Percentiles rank a stretch among this genome's conserved stretches.
Evolutionary conservation across 1,140 invertebrate species (phyloP).

Genomic region (Drosophila parvula): DNA sequence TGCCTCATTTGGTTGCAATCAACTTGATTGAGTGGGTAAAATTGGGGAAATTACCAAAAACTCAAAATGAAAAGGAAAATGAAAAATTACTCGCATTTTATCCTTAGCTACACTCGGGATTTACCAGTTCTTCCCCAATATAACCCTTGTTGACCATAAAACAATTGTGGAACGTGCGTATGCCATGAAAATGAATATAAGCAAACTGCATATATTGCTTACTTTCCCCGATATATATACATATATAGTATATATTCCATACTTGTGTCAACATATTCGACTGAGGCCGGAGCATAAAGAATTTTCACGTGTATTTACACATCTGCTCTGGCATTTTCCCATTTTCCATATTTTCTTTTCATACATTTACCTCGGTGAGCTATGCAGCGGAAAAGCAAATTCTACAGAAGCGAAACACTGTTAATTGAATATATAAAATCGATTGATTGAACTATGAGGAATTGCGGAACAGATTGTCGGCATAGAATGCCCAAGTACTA

Average conservation of each 20-base stretch:
- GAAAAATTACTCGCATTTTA: slow-evolving; percentile 22
- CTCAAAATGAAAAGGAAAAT: slow-evolving; percentile 14
- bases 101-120: slow-evolving; percentile 3
- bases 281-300: slow-evolving; percentile 17
- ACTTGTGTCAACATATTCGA: slow-evolving; percentile 28
- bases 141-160: slow-evolving; percentile 18
- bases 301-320: slow-evolving; percentile 44
- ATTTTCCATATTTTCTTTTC: slow-evolving; percentile 29
- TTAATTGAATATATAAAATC: slow-evolving; percentile 49
- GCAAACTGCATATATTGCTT: slow-evolving; percentile 8
- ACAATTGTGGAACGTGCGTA: slow-evolving; percentile 2
- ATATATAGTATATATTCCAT: slow-evolving; percentile 8
- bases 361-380: slow-evolving; percentile 24
- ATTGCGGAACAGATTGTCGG: slow-evolving; percentile 12
- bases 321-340: slow-evolving; percentile 10
- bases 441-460: slow-evolving; percentile 18
- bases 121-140: slow-evolving; percentile 1
- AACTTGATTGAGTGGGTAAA: slow-evolving; percentile 65
- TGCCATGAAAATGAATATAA: slow-evolving; percentile 26
- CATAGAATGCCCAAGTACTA: slow-evolving; percentile 1
- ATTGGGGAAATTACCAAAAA: slow-evolving; percentile 23
- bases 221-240: not conserved
- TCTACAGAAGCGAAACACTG: slow-evolving; percentile 6
- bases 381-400: slow-evolving; percentile 31
- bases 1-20: slow-evolving; percentile 64